Percentiles rank a stretch among this genome's conserved stretches.
phyloP scores from a whole-genome alignment of 2,113 vertebrate species.

The Pollachius pollachius region DNA sequence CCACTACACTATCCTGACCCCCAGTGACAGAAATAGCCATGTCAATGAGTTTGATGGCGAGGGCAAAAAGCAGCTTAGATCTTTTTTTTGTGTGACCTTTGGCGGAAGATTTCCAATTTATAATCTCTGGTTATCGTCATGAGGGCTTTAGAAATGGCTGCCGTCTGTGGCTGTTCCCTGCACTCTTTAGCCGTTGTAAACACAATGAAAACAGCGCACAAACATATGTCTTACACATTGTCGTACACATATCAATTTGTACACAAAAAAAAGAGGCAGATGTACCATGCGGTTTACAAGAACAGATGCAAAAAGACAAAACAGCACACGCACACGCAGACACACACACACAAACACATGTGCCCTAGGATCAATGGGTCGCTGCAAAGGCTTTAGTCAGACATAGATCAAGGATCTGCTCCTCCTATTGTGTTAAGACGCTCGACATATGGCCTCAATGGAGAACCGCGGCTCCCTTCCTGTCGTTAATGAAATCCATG shows the following conservation, averaged over 20 bases:
- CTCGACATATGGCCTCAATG: conserved; percentile 21
- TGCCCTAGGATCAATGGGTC: neutral
- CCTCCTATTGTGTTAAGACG: neutral
- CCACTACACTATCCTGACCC: too few species aligned
- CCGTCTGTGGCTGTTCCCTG: neutral
- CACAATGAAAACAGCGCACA: neutral
- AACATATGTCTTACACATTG: neutral
- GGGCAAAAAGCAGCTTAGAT: neutral
- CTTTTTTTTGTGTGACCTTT: neutral
- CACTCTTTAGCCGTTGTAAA: too few species aligned
- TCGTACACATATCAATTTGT: neutral
- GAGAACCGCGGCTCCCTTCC: conserved; percentile 5
- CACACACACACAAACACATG: neutral
- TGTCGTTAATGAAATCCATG: neutral
- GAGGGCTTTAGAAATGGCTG: neutral
- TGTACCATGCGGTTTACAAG: neutral
- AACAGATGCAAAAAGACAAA: neutral
- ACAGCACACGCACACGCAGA: neutral
- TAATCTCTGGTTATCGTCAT: conserved; percentile 10
- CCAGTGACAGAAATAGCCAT: too few species aligned
- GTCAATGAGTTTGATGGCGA: too few species aligned
- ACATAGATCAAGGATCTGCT: neutral
- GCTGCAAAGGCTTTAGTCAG: neutral
- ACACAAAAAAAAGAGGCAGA: neutral
- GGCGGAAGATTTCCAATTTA: neutral